Percentiles rank a stretch among this genome's conserved stretches.
These are phyloP conservation scores for Menidia beryllina DNA, from an alignment of 2,113 vertebrate genomes.

Conservation along the genomic window DNA sequence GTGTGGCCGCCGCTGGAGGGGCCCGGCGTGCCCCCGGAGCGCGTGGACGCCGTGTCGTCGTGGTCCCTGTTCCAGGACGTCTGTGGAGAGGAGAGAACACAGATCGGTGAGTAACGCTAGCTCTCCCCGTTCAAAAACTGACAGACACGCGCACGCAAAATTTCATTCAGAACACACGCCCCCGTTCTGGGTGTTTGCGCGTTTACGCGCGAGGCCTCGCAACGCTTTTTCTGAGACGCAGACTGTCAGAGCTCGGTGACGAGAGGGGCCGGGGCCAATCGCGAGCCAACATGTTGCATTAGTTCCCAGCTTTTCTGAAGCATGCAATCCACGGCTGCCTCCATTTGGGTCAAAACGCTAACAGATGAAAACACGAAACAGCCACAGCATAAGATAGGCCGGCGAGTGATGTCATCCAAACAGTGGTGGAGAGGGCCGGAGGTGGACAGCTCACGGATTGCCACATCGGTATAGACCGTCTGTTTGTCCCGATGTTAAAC, in stretches of 20 bases:
- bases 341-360: slow-evolving; percentile 77
- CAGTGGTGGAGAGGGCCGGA: slow-evolving; percentile 35
- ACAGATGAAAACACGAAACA: slow-evolving; percentile 80
- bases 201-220: not conserved
- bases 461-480: slow-evolving; percentile 53
- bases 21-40: slow-evolving; percentile 95
- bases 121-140: not conserved
- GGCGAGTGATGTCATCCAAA: slow-evolving; percentile 75
- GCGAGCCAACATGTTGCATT: slow-evolving; percentile 71
- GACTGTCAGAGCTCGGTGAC: slow-evolving; percentile 50
- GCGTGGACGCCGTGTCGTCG: slow-evolving; percentile 96
- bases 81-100: slow-evolving; percentile 70
- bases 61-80: slow-evolving; percentile 99
- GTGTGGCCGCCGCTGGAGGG: slow-evolving; percentile 98
- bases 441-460: slow-evolving; percentile 60
- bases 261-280: slow-evolving; percentile 59
- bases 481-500: slow-evolving; percentile 44
- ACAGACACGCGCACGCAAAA: not conserved
- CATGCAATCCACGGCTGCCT: slow-evolving; percentile 75
- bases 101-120: not conserved
- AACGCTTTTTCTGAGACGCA: slow-evolving; percentile 49
- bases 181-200: too few species aligned
- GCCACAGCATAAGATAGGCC: slow-evolving; percentile 74
- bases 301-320: slow-evolving; percentile 77
- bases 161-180: slow-evolving; percentile 14